These are phyloP conservation scores for Odontomyia ornata DNA, from an alignment of 2,888 invertebrate species.

Conservation along the genomic window DNA sequence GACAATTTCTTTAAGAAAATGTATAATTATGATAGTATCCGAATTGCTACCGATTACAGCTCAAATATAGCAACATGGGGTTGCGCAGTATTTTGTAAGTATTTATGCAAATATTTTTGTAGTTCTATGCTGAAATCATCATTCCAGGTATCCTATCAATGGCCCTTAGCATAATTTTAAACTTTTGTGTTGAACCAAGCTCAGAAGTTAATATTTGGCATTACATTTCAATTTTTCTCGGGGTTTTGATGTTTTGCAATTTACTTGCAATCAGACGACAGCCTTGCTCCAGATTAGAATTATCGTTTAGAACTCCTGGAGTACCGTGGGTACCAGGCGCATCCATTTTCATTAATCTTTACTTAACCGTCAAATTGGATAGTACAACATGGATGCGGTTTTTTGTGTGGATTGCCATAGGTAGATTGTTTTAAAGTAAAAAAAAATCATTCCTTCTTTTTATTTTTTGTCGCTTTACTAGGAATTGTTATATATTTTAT, in stretches of 20 bases:
- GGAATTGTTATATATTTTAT: conserved; percentile 69
- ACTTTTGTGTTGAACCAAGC: conserved; percentile 56
- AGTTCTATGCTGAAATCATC: too few relatives aligned
- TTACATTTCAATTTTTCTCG: conserved; percentile 52
- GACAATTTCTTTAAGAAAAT: conserved; percentile 54
- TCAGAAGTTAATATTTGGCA: conserved; percentile 51
- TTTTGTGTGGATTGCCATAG: conserved; percentile 80
- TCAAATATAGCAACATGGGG: conserved; percentile 60
- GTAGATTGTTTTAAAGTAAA: conserved; percentile 64
- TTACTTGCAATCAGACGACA: conserved; percentile 69
- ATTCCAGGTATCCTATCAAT: conserved; percentile 57
- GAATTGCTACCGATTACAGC: conserved; percentile 63
- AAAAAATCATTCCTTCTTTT: not conserved
- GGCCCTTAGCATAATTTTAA: conserved; percentile 56
- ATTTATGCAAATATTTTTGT: not conserved
- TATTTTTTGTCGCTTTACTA: conserved; percentile 55
- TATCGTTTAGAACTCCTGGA: conserved; percentile 78
- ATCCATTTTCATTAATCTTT: conserved; percentile 84
- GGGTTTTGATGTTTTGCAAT: conserved; percentile 60
- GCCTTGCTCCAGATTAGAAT: conserved; percentile 70
- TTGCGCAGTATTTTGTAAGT: conserved; percentile 25
- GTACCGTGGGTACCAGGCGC: conserved; percentile 84
- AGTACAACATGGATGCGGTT: conserved; percentile 85
- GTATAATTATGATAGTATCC: conserved; percentile 62
- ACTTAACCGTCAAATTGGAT: conserved; percentile 76